phyloP scores from a whole-genome alignment of 2,797 vertebrate species.

The Bradypodion pumilum region DNA sequence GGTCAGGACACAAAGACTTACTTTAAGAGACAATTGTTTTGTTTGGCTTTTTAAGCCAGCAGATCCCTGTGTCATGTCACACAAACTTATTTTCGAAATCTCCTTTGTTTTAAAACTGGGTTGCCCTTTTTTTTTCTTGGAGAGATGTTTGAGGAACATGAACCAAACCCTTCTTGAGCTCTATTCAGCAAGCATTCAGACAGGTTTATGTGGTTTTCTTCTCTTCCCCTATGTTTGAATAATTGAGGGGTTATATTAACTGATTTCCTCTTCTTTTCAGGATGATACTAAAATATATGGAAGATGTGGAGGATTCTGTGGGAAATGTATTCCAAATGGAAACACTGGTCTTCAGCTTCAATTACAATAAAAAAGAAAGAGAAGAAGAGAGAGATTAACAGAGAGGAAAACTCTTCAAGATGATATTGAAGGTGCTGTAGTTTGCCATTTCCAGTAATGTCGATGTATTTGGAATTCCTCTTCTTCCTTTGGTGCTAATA shows the following conservation, averaged over 20 bases:
- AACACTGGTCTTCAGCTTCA: conserved; percentile 87
- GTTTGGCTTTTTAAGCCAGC: no score
- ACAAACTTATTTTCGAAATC: no score
- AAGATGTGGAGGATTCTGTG: conserved; percentile 96
- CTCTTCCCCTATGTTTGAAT: neutral
- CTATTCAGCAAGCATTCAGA: no score
- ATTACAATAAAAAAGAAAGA: conserved; percentile 76
- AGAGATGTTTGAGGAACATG: no score
- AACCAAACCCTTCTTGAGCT: no score
- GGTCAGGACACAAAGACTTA: no score
- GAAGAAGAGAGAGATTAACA: conserved; percentile 13
- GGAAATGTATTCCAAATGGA: conserved; percentile 91
- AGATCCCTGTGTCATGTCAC: no score
- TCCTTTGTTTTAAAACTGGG: no score
- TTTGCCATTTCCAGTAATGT: conserved; percentile 32
- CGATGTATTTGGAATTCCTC: conserved; percentile 36
- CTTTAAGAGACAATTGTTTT: no score
- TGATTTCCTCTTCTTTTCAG: conserved; percentile 73
- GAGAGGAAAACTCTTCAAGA: conserved; percentile 32
- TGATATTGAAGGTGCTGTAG: conserved; percentile 60
- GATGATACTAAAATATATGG: conserved; percentile 94
- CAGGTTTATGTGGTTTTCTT: no score
- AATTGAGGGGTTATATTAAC: neutral
- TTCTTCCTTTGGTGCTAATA: conserved; percentile 30
- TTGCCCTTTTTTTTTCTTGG: no score